A percentile compares a stretch with the other conserved stretches of the same genome.
Conservation (phyloP, 2,113 vertebrate genomes). For the Triplophysa rosa region DNA sequence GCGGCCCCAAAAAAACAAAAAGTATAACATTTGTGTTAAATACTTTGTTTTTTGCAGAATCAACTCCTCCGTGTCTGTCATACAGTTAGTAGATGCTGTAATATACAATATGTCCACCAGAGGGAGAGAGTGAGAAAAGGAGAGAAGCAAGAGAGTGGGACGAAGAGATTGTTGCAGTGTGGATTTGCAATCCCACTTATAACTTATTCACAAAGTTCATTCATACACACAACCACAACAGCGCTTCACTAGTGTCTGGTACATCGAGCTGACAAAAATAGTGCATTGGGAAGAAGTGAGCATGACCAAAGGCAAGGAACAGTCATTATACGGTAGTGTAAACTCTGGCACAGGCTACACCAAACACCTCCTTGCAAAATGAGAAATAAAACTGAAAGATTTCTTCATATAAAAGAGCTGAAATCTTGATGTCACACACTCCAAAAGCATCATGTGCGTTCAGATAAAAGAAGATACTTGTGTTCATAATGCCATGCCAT, state of each 20-base stretch:
- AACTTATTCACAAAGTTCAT: background rate
- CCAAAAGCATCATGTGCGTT: background rate
- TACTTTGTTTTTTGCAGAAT: background rate
- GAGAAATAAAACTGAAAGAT: background rate
- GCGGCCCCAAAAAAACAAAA: background rate
- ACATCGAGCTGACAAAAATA: too few relatives aligned
- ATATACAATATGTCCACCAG: conserved; percentile 27
- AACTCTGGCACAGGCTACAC: too few relatives aligned
- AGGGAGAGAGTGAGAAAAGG: background rate
- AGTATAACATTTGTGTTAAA: background rate
- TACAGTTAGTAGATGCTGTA: background rate
- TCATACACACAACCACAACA: background rate
- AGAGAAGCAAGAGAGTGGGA: background rate
- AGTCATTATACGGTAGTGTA: too few relatives aligned
- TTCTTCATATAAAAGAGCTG: background rate
- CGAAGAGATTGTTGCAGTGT: background rate
- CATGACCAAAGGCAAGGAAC: too few relatives aligned
- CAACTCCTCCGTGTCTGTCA: background rate
- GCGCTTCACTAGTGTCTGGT: too few relatives aligned
- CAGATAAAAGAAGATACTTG: background rate
- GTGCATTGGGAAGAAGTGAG: too few relatives aligned
- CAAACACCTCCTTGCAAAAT: background rate
- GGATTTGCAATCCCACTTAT: background rate
- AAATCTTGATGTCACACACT: background rate
- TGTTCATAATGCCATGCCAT: background rate